phyloP scores from a whole-genome alignment of 64 coral and sea anemone genomes.

The Montipora cactus region DNA sequence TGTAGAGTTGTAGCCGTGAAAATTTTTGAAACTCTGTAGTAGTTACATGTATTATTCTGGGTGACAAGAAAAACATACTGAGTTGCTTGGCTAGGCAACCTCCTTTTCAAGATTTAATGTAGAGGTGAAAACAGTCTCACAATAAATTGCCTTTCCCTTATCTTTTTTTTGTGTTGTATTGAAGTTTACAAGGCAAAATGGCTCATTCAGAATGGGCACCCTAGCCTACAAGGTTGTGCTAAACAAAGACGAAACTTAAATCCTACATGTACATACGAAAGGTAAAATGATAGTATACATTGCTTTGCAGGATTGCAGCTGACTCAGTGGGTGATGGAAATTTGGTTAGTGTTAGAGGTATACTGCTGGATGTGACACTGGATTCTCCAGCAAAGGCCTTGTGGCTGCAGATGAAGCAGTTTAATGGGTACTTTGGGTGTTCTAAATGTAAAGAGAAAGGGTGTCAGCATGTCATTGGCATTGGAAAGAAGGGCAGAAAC shows the following conservation, averaged over 20 bases:
- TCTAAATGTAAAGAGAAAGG: slow-evolving; percentile 48
- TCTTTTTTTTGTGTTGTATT: not conserved
- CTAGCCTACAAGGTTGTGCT: not conserved
- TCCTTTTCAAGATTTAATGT: no score
- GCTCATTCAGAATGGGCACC: not conserved
- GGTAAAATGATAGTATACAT: not conserved
- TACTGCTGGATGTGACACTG: not conserved
- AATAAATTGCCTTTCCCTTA: not conserved
- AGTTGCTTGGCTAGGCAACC: no score
- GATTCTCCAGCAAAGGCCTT: not conserved
- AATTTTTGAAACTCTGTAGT: no score
- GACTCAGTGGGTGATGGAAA: not conserved
- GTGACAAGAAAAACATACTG: no score
- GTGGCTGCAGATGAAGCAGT: slow-evolving; percentile 21
- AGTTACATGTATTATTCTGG: no score
- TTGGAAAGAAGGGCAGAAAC: slow-evolving; percentile 7
- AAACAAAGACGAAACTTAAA: not conserved
- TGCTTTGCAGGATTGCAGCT: not conserved
- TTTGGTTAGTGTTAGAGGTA: not conserved
- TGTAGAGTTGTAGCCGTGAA: no score
- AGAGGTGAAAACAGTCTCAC: no score
- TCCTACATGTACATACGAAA: not conserved
- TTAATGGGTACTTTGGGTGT: slow-evolving; percentile 59
- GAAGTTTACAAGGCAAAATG: not conserved
- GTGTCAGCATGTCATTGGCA: slow-evolving; percentile 11